Conservation (phyloP, 2,113 vertebrate species). For the Varanus komodoensis region DNA sequence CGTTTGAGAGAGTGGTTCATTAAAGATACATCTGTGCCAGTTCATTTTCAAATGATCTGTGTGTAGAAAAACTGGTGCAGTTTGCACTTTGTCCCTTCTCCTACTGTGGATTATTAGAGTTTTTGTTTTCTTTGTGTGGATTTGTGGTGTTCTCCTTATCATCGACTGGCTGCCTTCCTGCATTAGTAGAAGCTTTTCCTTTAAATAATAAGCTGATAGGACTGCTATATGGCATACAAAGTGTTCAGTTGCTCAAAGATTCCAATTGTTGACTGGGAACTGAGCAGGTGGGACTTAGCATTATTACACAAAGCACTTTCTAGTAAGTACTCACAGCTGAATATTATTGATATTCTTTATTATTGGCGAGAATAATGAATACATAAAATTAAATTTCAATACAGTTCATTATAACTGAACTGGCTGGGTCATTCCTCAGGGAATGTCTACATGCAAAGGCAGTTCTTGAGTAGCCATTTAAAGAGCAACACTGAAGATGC, state of each 20-base stretch:
- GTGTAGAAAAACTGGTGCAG: neutral
- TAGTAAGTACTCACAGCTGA: too few relatives aligned
- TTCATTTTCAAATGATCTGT: slow-evolving; percentile 10
- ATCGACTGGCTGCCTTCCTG: neutral
- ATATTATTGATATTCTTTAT: too few relatives aligned
- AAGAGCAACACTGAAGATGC: too few relatives aligned
- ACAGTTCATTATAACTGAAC: too few relatives aligned
- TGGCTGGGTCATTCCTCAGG: too few relatives aligned
- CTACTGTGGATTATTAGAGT: neutral
- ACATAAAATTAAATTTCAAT: too few relatives aligned
- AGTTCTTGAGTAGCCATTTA: too few relatives aligned
- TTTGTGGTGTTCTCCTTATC: neutral
- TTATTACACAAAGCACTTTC: too few relatives aligned
- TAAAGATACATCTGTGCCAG: slow-evolving; percentile 18
- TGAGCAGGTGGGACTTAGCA: too few relatives aligned
- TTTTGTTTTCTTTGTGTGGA: neutral
- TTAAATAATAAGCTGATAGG: neutral
- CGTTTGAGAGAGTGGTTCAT: slow-evolving; percentile 8
- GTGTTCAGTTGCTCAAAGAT: neutral
- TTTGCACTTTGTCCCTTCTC: neutral
- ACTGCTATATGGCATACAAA: neutral
- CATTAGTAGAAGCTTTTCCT: neutral
- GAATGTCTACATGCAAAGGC: too few relatives aligned
- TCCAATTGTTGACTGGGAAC: neutral
- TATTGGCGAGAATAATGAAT: too few relatives aligned